A percentile compares a stretch with the other conserved stretches of the same genome.
phyloP scores from a whole-genome alignment of 1,140 invertebrate species.

The Zaprionus camerounensis region DNA sequence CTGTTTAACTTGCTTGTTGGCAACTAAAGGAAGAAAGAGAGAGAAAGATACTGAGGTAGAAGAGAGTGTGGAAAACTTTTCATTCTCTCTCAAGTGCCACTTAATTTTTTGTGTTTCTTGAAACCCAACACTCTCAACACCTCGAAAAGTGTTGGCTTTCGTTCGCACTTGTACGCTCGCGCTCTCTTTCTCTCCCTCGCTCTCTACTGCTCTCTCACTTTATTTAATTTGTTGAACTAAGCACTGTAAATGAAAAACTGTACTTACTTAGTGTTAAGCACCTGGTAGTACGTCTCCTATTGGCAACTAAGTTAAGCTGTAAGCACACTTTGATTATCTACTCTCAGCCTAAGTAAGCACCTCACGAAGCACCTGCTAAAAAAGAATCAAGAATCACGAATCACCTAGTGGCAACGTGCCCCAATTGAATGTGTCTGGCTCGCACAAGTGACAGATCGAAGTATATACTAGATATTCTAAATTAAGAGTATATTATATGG shows the following conservation, averaged over 20 bases:
- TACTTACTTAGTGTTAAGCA: constrained; percentile 71
- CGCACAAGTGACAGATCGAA: constrained; percentile 2
- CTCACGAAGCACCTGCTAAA: neutral
- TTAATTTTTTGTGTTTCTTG: constrained; percentile 51
- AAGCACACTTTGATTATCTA: constrained; percentile 60
- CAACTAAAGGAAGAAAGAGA: constrained; percentile 6
- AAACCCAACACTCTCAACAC: constrained; percentile 42
- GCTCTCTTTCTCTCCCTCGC: neutral
- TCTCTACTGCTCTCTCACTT: constrained; percentile 31
- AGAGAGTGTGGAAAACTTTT: constrained; percentile 27
- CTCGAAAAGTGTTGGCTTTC: constrained; percentile 45
- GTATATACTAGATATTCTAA: neutral
- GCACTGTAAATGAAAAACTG: constrained; percentile 66
- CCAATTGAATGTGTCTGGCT: constrained; percentile 11
- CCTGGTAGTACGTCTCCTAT: constrained; percentile 59
- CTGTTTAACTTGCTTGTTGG: constrained; percentile 66
- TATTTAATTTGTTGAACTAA: constrained; percentile 59
- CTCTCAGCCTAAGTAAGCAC: constrained; percentile 30
- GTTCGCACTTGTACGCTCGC: neutral
- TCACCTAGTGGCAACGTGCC: constrained; percentile 24
- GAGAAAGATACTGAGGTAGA: neutral
- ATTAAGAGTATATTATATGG: constrained; percentile 11
- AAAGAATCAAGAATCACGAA: constrained; percentile 17
- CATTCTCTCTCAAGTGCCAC: constrained; percentile 54
- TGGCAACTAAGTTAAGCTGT: constrained; percentile 63